Conservation (phyloP, 2,797 vertebrate genomes). For the Silurus aristotelis region DNA sequence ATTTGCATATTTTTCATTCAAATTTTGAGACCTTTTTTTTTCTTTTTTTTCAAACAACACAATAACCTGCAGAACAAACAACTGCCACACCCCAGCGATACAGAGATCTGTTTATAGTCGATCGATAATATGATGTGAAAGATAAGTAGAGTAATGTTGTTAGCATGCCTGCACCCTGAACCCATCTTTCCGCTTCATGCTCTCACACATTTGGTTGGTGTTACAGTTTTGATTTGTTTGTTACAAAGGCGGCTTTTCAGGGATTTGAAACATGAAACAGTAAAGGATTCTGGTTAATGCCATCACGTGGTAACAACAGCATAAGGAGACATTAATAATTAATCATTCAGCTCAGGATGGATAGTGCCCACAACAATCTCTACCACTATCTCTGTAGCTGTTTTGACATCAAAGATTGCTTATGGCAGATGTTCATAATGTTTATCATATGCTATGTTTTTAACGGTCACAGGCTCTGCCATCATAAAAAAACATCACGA, state of each 20-base stretch:
- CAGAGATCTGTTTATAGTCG: neutral
- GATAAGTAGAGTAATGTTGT: constrained; percentile 14
- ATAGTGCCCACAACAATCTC: neutral
- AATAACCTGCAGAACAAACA: constrained; percentile 7
- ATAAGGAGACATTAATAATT: constrained; percentile 10
- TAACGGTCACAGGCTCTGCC: neutral
- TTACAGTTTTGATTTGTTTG: neutral
- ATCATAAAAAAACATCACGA: neutral
- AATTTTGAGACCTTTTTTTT: neutral
- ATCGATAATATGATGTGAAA: constrained; percentile 24
- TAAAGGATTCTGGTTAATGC: neutral
- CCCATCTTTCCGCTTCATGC: neutral
- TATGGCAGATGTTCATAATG: neutral
- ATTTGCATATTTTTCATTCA: neutral
- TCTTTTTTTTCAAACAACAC: neutral
- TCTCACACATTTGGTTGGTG: neutral
- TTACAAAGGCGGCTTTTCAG: neutral
- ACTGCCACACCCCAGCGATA: constrained; percentile 6
- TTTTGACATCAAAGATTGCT: neutral
- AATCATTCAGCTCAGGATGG: neutral
- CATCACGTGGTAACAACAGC: neutral
- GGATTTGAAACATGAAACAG: neutral
- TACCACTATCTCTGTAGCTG: neutral
- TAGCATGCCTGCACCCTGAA: neutral
- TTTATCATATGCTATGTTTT: neutral